Base-by-base conservation (phyloP, 2,113 vertebrate species). In the Podilymbus podiceps region DNA sequence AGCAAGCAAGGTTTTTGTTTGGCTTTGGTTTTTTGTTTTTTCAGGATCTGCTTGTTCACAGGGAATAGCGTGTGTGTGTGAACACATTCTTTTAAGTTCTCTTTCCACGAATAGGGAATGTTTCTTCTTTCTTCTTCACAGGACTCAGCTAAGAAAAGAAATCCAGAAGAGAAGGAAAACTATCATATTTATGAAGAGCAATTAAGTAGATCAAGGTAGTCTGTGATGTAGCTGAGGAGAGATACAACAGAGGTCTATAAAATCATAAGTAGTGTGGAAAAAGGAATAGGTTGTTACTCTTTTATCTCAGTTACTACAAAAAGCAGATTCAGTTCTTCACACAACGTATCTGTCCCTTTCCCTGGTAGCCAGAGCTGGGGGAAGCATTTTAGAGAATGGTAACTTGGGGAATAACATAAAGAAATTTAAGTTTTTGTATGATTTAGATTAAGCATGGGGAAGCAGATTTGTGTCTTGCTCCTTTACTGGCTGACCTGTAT, bases 391-490 rank as follows among this genome's bases (percentile, higher is more conserved):
- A 67, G 80, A 47, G 58, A 64, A 28, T 4, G 33, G 77, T 66
- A 44, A 68, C 49, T 78, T 68, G 44, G 56, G 71, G 94, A 85
- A 10, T 14, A 85, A 73, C 53, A 28, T 31, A 30, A 85, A 59
- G 60, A 94, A 94, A 56, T 75, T 18, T 5, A 42, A 49, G 12
- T 78, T 93, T 72, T n/a, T 87, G 46, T 49, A 72, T 94, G 93
- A 84, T 96, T 97, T 91, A 89, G 85, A 85, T 96, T 94, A 95
- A 69, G 66, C 62, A 42, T 19, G 22, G 46, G 77, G 52, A 85
- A 93, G n/a, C 40, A 85, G 92, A 93, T 88, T 64, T 85, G 62
- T 73, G 10, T 88, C 64, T 90, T 86, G 42, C 38, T 93, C 25
- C 52, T 68, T 93, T 89, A 49, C 53, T 94, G 93, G 52, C 33